Percentiles rank a stretch among this genome's conserved stretches.
Conservation (phyloP, 2,797 vertebrate species). For the Darevskia mixta region DNA sequence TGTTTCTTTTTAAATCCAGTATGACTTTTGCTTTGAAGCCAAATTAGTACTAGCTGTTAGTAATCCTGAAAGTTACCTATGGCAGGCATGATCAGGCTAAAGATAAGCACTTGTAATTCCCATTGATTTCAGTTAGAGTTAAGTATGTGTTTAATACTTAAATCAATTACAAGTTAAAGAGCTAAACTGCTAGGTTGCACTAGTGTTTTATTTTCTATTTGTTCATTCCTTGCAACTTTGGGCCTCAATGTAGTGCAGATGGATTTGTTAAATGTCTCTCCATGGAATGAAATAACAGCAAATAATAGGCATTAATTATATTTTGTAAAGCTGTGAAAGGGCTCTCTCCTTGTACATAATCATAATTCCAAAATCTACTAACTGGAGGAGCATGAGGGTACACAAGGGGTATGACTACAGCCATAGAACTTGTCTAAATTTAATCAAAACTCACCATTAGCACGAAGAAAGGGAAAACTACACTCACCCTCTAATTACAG, state of each 20-base stretch:
- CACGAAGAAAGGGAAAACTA: no score
- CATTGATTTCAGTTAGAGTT: constrained; percentile 1
- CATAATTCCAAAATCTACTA: no score
- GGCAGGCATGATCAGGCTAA: neutral
- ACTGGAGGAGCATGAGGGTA: no score
- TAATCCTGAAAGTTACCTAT: constrained; percentile 46
- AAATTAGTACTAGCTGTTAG: neutral
- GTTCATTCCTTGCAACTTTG: constrained; percentile 1
- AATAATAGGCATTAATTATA: neutral
- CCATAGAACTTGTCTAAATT: no score
- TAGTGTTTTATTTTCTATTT: neutral
- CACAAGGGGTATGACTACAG: no score
- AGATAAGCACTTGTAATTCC: neutral
- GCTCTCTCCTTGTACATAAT: no score
- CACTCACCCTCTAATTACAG: no score
- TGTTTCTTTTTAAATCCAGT: neutral
- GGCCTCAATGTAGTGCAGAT: neutral
- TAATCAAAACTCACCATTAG: no score
- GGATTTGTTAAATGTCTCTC: neutral
- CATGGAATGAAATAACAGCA: neutral
- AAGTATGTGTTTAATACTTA: neutral
- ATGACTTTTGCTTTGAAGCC: constrained; percentile 16
- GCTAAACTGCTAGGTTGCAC: neutral
- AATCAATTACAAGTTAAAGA: neutral
- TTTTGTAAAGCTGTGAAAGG: no score